phyloP scores from a whole-genome alignment of 2,888 invertebrate genomes.

The Monoplex corrugatus region DNA sequence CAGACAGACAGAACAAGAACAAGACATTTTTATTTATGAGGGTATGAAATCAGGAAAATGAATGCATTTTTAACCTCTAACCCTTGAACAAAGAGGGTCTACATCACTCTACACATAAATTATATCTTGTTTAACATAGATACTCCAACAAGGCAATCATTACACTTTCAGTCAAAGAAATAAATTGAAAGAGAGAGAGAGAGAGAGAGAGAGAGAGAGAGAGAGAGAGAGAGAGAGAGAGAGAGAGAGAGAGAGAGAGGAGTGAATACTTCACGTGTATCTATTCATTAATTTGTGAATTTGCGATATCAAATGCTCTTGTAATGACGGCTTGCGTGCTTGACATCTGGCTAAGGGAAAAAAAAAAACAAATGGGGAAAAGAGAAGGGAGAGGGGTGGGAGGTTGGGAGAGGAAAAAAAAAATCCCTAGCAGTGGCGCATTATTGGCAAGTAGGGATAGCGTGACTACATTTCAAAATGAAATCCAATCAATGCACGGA shows the following conservation, averaged over 20 bases:
- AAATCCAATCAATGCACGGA: conserved; percentile 12
- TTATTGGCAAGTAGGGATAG: too few species aligned
- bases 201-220: neutral
- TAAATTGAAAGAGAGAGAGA: too few species aligned
- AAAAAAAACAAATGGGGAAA: neutral
- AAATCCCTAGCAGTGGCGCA: too few species aligned
- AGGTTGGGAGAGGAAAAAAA: neutral
- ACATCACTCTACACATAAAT: too few species aligned
- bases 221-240: neutral
- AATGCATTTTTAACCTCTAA: too few species aligned
- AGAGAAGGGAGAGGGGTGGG: neutral
- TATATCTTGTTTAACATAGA: too few species aligned
- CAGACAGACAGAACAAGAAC: too few species aligned
- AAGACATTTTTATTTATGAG: too few species aligned
- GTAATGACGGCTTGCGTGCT: conserved; percentile 45
- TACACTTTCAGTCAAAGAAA: too few species aligned
- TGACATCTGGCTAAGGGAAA: conserved; percentile 27
- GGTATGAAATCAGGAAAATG: too few species aligned
- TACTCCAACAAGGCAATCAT: too few species aligned
- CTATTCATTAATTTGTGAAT: conserved; percentile 48
- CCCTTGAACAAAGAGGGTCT: too few species aligned
- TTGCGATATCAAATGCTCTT: conserved; percentile 49
- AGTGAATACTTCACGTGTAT: conserved; percentile 31
- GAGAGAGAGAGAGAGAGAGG: neutral
- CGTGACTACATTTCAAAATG: conserved; percentile 50